These are phyloP conservation scores for Omphaloscelis lunosa DNA, from an alignment of 2,888 invertebrate genomes.

Conservation along the genomic window DNA sequence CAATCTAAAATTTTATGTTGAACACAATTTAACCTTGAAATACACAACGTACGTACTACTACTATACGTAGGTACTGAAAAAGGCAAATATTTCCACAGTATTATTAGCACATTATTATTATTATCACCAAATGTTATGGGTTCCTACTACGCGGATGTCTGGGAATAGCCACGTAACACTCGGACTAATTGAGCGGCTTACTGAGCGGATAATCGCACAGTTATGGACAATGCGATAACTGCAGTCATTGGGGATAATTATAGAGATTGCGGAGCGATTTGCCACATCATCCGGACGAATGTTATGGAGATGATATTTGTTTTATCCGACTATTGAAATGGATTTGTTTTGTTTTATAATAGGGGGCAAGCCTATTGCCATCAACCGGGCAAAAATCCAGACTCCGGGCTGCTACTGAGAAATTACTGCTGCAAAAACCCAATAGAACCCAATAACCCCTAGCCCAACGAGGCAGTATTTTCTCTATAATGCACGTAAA, in stretches of 20 bases:
- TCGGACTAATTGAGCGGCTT: slow-evolving; percentile 27
- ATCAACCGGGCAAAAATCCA: no score
- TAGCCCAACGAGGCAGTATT: background rate
- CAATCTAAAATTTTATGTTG: background rate
- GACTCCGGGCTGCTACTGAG: no score
- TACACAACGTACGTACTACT: background rate
- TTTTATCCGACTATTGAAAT: slow-evolving; percentile 19
- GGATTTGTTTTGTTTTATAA: slow-evolving; percentile 8
- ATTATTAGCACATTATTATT: slow-evolving; percentile 9
- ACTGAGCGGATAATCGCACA: slow-evolving; percentile 26
- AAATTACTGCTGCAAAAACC: no score
- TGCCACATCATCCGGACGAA: slow-evolving; percentile 5
- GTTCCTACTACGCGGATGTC: slow-evolving; percentile 11
- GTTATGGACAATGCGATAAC: slow-evolving; percentile 32
- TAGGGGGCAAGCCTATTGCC: no score
- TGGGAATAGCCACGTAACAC: slow-evolving; percentile 29
- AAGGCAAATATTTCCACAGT: slow-evolving; percentile 31
- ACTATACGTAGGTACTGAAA: background rate
- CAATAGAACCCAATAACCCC: no score
- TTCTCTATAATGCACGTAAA: background rate
- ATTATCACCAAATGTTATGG: slow-evolving; percentile 20
- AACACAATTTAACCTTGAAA: slow-evolving; percentile 23
- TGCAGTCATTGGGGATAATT: slow-evolving; percentile 21
- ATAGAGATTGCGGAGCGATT: slow-evolving; percentile 20
- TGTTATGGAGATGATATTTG: slow-evolving; percentile 6